Evolutionary conservation across 2,888 invertebrate genomes (phyloP).

Genomic region (Siphonodentalium dalli): DNA sequence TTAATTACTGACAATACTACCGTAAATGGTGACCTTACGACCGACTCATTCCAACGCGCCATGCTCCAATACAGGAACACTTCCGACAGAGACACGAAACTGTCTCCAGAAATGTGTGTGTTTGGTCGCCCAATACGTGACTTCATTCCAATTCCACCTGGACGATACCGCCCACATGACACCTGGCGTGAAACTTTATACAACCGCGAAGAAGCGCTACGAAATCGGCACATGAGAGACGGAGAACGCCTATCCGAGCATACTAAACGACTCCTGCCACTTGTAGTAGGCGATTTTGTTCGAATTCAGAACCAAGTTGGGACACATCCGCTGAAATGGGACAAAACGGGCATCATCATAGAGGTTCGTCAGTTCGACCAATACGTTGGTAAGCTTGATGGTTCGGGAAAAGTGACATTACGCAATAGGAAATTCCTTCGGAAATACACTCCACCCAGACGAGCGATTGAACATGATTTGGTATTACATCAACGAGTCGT

Average conservation of each 20-base stretch:
- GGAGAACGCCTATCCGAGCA: conserved; percentile 24
- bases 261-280: conserved; percentile 17
- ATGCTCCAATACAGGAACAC: conserved; percentile 29
- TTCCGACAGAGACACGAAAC: conserved; percentile 27
- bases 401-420: conserved; percentile 26
- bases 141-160: conserved; percentile 24
- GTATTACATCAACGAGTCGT: too few relatives aligned
- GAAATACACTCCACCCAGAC: conserved; percentile 18
- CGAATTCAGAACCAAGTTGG: conserved; percentile 25
- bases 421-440: conserved; percentile 26
- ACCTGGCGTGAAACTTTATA: conserved; percentile 21
- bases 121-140: conserved; percentile 30
- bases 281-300: conserved; percentile 29
- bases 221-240: conserved; percentile 18
- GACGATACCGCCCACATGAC: conserved; percentile 25
- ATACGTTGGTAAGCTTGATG: conserved; percentile 27
- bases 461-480: too few relatives aligned
- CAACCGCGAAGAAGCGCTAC: conserved; percentile 19
- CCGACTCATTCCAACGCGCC: conserved; percentile 28
- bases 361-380: conserved; percentile 31
- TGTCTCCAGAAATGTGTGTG: conserved; percentile 32
- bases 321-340: conserved; percentile 25
- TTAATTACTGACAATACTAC: conserved; percentile 29
- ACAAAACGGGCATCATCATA: conserved; percentile 19
- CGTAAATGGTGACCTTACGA: conserved; percentile 17